These are phyloP conservation scores for Mus spicilegus DNA, from an alignment of 2,113 vertebrate species.

Conservation along the genomic window DNA sequence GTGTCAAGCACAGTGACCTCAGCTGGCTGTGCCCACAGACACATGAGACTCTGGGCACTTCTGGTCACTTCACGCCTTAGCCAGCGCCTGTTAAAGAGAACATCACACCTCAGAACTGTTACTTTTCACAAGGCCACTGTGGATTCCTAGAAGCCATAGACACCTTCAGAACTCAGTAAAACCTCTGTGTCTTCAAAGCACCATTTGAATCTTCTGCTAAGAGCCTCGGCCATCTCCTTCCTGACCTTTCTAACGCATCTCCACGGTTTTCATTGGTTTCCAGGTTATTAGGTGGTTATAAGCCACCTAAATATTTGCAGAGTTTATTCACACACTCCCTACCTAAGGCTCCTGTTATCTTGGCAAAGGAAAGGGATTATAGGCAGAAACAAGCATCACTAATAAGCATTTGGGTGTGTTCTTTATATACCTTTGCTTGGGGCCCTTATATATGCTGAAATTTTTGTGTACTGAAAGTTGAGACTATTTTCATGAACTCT, in stretches of 20 bases:
- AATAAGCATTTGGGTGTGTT: not conserved
- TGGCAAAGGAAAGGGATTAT: not conserved
- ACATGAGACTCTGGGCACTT: not conserved
- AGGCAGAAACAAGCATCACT: not conserved
- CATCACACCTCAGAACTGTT: not conserved
- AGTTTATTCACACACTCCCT: not conserved
- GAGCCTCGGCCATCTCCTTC: not conserved
- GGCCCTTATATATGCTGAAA: not conserved
- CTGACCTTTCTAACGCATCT: not conserved
- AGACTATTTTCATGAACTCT: not conserved
- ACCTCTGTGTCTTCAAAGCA: not conserved
- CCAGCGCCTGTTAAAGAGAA: not conserved
- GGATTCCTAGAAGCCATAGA: not conserved
- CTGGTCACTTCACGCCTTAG: not conserved
- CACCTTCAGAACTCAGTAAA: not conserved
- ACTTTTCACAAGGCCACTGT: not conserved
- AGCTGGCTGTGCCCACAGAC: not conserved
- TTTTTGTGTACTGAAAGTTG: not conserved
- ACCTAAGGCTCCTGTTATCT: not conserved
- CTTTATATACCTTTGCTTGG: not conserved
- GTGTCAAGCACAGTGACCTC: not conserved
- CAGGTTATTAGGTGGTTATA: not conserved
- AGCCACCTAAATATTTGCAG: not conserved
- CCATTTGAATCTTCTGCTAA: not conserved
- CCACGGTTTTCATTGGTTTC: not conserved